phyloP scores from a whole-genome alignment of 2,888 invertebrate genomes.

The Camptogramma bilineatum region DNA sequence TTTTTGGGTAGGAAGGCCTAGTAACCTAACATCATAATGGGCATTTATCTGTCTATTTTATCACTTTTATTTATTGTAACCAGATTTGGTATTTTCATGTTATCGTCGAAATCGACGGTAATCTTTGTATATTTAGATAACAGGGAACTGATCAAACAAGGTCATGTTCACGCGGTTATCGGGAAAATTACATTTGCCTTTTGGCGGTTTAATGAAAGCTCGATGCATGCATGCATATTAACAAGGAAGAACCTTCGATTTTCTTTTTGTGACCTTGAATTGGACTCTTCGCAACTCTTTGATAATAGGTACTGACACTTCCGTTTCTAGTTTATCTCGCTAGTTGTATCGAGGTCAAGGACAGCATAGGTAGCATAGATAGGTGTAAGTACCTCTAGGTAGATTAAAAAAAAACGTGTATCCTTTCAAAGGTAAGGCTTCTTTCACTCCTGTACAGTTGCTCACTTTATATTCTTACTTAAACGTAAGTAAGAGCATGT shows the following conservation, averaged over 20 bases:
- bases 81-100: constrained; percentile 6
- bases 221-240: not conserved
- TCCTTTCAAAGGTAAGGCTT: too few relatives aligned
- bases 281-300: not conserved
- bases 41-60: constrained; percentile 5
- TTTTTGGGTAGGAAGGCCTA: constrained; percentile 43
- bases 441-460: too few relatives aligned
- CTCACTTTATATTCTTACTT: too few relatives aligned
- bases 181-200: constrained; percentile 4
- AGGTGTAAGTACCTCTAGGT: too few relatives aligned
- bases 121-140: constrained; percentile 8
- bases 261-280: constrained; percentile 1
- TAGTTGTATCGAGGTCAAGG: constrained; percentile 28
- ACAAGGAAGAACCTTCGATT: not conserved
- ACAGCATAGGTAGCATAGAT: too few relatives aligned
- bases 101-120: constrained; percentile 4
- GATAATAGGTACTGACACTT: too few relatives aligned
- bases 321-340: constrained; percentile 2
- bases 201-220: not conserved
- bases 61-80: constrained; percentile 1
- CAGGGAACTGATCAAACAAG: constrained; percentile 11
- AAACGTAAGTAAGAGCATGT: too few relatives aligned
- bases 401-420: too few relatives aligned
- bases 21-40: not conserved
- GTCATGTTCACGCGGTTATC: constrained; percentile 6